These are phyloP conservation scores for Pseudolaguvia tuberculata DNA, from an alignment of 2,113 vertebrate genomes.

Conservation along the genomic window DNA sequence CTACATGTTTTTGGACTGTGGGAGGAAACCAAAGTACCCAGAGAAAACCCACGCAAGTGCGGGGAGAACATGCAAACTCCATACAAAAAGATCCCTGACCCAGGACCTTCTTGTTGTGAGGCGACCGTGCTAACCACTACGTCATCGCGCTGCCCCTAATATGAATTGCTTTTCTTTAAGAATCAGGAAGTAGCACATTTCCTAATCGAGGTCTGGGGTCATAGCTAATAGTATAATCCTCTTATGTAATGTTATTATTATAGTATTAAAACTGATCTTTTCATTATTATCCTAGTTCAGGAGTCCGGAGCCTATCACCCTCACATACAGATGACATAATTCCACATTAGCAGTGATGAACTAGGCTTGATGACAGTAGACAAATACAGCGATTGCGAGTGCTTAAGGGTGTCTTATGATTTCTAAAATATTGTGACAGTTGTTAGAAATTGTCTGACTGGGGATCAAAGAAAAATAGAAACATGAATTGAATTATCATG, in stretches of 20 bases:
- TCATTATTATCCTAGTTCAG: conserved; percentile 47
- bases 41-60: no score
- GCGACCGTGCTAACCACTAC: no score
- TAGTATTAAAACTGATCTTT: conserved; percentile 60
- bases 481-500: conserved; percentile 42
- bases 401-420: conserved; percentile 33
- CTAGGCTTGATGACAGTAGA: conserved; percentile 43
- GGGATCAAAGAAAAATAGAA: conserved; percentile 35
- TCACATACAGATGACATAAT: conserved; percentile 60
- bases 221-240: conserved; percentile 56
- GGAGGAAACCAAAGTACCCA: no score
- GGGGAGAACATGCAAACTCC: no score
- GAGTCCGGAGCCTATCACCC: conserved; percentile 45
- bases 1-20: no score
- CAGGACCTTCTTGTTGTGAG: no score
- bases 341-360: conserved; percentile 9
- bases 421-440: conserved; percentile 65
- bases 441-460: conserved; percentile 46
- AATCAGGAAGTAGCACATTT: conserved; percentile 51
- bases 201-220: conserved; percentile 51
- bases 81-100: no score
- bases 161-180: conserved; percentile 27
- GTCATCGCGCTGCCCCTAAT: no score
- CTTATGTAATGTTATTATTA: conserved; percentile 49
- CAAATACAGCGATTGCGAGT: conserved; percentile 53